phyloP scores from a whole-genome alignment of 2,797 vertebrate species.

The Brachymystax lenok region DNA sequence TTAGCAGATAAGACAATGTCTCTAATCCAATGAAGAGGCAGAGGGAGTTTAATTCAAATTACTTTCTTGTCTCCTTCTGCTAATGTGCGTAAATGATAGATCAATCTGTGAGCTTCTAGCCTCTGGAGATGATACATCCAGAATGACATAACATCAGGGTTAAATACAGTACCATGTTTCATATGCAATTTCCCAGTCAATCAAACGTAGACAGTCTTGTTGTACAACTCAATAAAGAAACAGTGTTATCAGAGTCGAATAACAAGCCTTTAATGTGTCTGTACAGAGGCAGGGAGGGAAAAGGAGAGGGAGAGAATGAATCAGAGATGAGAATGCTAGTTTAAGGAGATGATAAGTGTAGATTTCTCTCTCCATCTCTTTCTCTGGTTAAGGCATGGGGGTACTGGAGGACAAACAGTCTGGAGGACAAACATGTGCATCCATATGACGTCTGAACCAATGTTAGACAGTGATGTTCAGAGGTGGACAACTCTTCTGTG shows the following conservation, averaged over 20 bases:
- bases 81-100: slow-evolving; percentile 63
- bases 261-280: slow-evolving; percentile 33
- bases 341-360: not conserved
- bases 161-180: slow-evolving; percentile 68
- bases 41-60: slow-evolving; percentile 66
- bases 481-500: slow-evolving; percentile 23
- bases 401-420: not conserved
- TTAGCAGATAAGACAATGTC: slow-evolving; percentile 62
- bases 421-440: not conserved
- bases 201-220: slow-evolving; percentile 56
- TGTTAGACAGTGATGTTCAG: not conserved
- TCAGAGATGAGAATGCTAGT: slow-evolving; percentile 4
- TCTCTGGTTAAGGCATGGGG: not conserved
- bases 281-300: slow-evolving; percentile 8
- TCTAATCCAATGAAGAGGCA: slow-evolving; percentile 61
- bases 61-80: slow-evolving; percentile 59
- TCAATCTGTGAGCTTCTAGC: slow-evolving; percentile 57
- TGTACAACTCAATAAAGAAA: slow-evolving; percentile 47
- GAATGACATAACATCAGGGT: slow-evolving; percentile 60
- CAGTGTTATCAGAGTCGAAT: slow-evolving; percentile 25
- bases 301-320: slow-evolving; percentile 36
- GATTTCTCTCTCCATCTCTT: not conserved
- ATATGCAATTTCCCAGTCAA: slow-evolving; percentile 70
- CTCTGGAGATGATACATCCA: slow-evolving; percentile 61
- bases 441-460: not conserved